phyloP scores from a whole-genome alignment of 1,140 invertebrate genomes.

The Drosophila willistoni region DNA sequence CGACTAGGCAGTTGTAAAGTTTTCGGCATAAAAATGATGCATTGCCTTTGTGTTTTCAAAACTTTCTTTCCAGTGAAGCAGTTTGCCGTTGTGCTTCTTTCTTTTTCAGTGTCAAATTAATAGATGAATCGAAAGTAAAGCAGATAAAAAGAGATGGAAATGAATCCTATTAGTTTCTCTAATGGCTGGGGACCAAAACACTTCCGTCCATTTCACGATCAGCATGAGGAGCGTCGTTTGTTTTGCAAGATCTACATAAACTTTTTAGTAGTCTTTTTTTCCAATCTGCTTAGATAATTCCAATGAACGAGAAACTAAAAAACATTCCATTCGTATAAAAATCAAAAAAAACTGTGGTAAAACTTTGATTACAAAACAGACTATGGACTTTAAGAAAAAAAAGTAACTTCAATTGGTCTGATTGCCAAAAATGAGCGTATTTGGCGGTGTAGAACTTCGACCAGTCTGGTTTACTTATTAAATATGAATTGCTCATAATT shows the following conservation, averaged over 20 bases:
- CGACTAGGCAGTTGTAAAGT: slow-evolving; percentile 66
- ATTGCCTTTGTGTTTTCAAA: slow-evolving; percentile 40
- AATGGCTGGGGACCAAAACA: neutral
- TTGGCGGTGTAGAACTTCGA: too few species aligned
- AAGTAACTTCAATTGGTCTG: too few species aligned
- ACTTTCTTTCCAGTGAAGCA: neutral
- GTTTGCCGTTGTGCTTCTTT: neutral
- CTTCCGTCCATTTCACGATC: neutral
- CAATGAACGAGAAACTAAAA: too few species aligned
- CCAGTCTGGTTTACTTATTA: too few species aligned
- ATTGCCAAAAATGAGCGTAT: too few species aligned
- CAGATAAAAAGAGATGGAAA: neutral
- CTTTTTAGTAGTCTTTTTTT: too few species aligned
- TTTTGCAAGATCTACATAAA: too few species aligned
- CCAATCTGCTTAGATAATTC: too few species aligned
- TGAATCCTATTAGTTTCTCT: neutral
- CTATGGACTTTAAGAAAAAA: too few species aligned
- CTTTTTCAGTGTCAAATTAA: neutral
- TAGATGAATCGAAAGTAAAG: slow-evolving; percentile 1
- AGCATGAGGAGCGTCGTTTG: neutral
- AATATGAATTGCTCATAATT: neutral
- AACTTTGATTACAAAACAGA: too few species aligned
- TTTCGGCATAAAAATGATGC: slow-evolving; percentile 75
- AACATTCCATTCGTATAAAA: too few species aligned
- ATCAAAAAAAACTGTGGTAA: too few species aligned